A percentile compares a stretch with the other conserved stretches of the same genome.
phyloP scores from a whole-genome alignment of 2,113 vertebrate species.

The Osmerus mordax region DNA sequence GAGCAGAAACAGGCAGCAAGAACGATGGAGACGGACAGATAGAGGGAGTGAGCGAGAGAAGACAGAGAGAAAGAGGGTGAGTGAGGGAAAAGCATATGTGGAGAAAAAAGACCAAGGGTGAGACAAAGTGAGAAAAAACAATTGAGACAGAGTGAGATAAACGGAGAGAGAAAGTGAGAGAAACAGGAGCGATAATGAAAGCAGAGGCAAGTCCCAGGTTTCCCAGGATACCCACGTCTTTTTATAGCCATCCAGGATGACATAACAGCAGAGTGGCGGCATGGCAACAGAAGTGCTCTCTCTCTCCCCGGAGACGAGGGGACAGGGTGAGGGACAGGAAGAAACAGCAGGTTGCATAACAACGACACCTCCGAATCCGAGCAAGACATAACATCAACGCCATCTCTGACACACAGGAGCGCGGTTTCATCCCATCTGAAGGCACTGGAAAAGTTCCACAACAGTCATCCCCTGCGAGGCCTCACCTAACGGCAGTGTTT shows the following conservation, averaged over 20 bases:
- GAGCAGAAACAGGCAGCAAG: neutral
- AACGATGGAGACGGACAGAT: neutral
- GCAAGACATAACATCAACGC: too few species aligned
- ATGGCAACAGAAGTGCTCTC: slow-evolving; percentile 63
- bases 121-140: neutral
- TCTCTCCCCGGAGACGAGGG: slow-evolving; percentile 37
- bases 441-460: too few species aligned
- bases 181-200: slow-evolving; percentile 31
- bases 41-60: neutral
- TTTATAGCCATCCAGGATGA: slow-evolving; percentile 67
- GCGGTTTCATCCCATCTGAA: too few species aligned
- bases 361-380: slow-evolving; percentile 11
- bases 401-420: neutral
- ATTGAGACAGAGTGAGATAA: neutral
- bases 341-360: slow-evolving; percentile 42
- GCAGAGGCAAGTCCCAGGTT: slow-evolving; percentile 57
- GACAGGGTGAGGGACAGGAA: too few species aligned
- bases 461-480: neutral
- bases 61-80: neutral
- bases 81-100: neutral
- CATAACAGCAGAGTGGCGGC: slow-evolving; percentile 61
- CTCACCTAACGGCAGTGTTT: slow-evolving; percentile 21
- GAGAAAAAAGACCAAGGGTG: neutral
- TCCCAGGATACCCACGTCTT: slow-evolving; percentile 71
- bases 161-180: neutral